phyloP scores from a whole-genome alignment of 2,797 vertebrate genomes.

The Loris lydekkerianus region DNA sequence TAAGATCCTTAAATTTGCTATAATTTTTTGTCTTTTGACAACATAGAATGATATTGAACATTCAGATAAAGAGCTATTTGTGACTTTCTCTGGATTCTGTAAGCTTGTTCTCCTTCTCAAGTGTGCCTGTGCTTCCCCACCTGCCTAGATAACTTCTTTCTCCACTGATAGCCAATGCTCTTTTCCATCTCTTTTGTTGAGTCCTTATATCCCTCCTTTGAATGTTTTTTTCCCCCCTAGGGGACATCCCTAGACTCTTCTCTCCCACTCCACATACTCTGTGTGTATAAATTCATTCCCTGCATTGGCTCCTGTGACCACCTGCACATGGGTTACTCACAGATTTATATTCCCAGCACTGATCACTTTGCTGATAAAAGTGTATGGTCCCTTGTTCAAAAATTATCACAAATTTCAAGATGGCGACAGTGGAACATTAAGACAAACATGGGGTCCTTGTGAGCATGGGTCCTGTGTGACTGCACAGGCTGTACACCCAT shows the following conservation, averaged over 20 bases:
- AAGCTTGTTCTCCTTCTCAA: neutral
- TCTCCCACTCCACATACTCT: neutral
- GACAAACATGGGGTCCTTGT: neutral
- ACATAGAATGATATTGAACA: neutral
- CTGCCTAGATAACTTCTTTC: neutral
- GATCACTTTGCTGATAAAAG: neutral
- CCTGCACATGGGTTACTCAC: neutral
- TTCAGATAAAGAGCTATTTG: neutral
- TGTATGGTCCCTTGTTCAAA: neutral
- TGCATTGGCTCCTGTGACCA: neutral
- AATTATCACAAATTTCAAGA: neutral
- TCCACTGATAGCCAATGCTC: neutral
- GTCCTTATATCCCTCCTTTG: neutral
- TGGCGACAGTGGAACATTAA: neutral
- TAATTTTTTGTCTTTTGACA: neutral
- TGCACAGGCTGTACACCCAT: neutral
- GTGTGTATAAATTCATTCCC: neutral
- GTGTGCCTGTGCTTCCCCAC: neutral
- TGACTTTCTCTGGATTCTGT: neutral
- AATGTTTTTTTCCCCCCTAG: neutral
- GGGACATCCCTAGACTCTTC: neutral
- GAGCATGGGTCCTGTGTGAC: neutral
- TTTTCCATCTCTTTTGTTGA: neutral
- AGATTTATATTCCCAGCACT: neutral
- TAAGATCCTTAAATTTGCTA: neutral